phyloP scores from a whole-genome alignment of 2,797 vertebrate genomes.

The Pipistrellus pipistrellus region DNA sequence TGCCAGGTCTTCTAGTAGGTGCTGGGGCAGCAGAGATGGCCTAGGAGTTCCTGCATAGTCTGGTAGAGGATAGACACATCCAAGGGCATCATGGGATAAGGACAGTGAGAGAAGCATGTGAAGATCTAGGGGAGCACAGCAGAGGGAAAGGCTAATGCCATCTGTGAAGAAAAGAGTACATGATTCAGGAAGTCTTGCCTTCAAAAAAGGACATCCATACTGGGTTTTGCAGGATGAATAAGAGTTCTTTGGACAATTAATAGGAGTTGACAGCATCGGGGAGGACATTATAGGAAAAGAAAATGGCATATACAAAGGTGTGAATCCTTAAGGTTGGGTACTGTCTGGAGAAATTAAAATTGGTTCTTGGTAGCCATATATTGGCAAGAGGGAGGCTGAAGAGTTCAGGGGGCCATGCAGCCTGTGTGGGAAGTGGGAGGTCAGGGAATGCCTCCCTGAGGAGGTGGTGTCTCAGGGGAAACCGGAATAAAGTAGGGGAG shows the following conservation, averaged over 20 bases:
- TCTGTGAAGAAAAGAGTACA: not conserved
- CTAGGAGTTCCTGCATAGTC: not conserved
- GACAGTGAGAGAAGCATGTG: not conserved
- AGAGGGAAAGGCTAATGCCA: not conserved
- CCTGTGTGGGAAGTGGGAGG: not conserved
- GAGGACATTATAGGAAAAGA: not conserved
- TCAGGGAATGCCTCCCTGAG: not conserved
- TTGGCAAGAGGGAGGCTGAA: not conserved
- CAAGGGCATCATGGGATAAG: not conserved
- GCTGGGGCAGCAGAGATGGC: not conserved
- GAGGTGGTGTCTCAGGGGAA: too few species aligned
- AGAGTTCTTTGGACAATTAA: not conserved
- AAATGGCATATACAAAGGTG: not conserved
- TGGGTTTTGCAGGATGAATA: conserved; percentile 49
- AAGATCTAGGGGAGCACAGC: not conserved
- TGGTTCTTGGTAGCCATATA: not conserved
- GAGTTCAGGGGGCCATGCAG: not conserved
- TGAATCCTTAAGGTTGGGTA: not conserved
- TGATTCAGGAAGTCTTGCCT: not conserved
- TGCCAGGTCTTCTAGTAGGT: not conserved
- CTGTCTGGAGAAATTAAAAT: not conserved
- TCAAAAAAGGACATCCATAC: not conserved
- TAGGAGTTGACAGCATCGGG: not conserved
- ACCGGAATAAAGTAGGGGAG: too few species aligned
- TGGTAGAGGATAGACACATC: not conserved